These are phyloP conservation scores for Lomographa bimaculata DNA, from an alignment of 2,888 invertebrate species.

Conservation along the genomic window DNA sequence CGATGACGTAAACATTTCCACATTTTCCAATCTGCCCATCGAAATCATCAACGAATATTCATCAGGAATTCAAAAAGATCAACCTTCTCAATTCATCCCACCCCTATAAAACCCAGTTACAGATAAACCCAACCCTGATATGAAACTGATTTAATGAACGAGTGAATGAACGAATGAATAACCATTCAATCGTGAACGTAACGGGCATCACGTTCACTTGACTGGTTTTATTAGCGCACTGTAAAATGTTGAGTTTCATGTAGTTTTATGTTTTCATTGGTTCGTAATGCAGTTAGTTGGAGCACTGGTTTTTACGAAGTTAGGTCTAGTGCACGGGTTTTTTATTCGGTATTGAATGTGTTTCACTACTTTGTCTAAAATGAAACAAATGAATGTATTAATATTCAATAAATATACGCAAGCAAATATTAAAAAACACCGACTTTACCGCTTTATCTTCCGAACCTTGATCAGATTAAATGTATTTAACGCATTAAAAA, in stretches of 20 bases:
- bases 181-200: constrained; percentile 63
- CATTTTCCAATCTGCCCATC: constrained; percentile 11
- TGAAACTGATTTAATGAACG: constrained; percentile 66
- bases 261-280: constrained; percentile 30
- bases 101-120: constrained; percentile 30
- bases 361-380: too few relatives aligned
- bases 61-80: constrained; percentile 16
- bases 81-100: constrained; percentile 19
- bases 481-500: too few relatives aligned
- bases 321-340: background rate
- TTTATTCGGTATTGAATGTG: too few relatives aligned
- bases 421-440: too few relatives aligned
- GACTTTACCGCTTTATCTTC: too few relatives aligned
- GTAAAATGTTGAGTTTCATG: constrained; percentile 27
- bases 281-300: constrained; percentile 6
- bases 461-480: too few relatives aligned
- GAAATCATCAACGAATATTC: constrained; percentile 11
- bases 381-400: too few relatives aligned
- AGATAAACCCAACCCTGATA: constrained; percentile 49
- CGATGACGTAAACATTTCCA: too few relatives aligned
- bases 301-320: constrained; percentile 8
- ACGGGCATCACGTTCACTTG: constrained; percentile 60
- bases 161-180: constrained; percentile 61
- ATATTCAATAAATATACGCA: too few relatives aligned
- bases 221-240: constrained; percentile 48